Evolutionary conservation across 2,888 invertebrate species (phyloP).

Genomic region (Boloria euphrosyne): DNA sequence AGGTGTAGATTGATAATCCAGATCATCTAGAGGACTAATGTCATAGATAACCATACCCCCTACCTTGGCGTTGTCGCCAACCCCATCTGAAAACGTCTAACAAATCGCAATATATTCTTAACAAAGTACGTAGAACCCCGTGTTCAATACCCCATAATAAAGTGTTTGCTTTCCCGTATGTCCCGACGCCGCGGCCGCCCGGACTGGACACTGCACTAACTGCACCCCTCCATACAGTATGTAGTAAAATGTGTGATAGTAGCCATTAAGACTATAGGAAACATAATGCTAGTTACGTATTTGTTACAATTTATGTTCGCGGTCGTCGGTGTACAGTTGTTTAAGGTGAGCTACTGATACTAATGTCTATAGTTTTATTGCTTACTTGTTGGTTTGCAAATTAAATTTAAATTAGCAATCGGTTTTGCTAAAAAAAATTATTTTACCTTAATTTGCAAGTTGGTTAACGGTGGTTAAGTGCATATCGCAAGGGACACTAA

Average conservation of each 20-base stretch:
- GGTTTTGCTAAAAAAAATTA: neutral
- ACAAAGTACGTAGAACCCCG: conserved; percentile 38
- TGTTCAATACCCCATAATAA: conserved; percentile 53
- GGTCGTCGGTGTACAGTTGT: conserved; percentile 99
- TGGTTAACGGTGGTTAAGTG: too few species aligned
- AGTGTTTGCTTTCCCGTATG: conserved; percentile 78
- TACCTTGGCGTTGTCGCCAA: conserved; percentile 71
- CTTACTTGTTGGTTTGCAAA: neutral
- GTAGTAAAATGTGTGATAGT: conserved; percentile 99
- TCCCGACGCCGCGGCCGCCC: conserved; percentile 69
- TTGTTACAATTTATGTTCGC: conserved; percentile 99
- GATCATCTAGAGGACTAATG: conserved; percentile 58
- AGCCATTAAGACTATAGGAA: conserved; percentile 99
- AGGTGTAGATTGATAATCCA: conserved; percentile 66
- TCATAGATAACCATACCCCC: conserved; percentile 65
- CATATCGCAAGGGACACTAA: too few species aligned
- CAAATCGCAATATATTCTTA: conserved; percentile 39
- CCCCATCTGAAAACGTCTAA: conserved; percentile 50
- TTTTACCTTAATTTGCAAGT: too few species aligned
- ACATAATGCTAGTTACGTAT: conserved; percentile 99
- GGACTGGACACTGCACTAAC: conserved; percentile 66
- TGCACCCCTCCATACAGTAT: conserved; percentile 85
- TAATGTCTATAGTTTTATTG: neutral
- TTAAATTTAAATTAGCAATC: neutral
- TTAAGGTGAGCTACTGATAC: conserved; percentile 89